Evolutionary conservation across 2,888 invertebrate genomes (phyloP), one percentile per base, ranked within the genome.

Genomic region (Amiota minor): DNA sequence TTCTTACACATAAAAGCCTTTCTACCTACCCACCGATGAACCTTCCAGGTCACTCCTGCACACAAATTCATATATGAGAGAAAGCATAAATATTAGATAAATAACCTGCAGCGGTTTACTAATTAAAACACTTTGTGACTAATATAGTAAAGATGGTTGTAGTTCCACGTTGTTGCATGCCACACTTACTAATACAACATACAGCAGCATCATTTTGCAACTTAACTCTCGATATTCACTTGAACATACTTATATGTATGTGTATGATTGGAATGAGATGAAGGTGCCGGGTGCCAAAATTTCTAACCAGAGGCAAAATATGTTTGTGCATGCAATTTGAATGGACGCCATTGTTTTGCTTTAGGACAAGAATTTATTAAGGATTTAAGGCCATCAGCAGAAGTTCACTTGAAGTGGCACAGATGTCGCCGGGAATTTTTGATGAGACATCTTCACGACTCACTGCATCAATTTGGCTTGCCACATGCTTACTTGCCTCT

Each of bases 11-110:
- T 35, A 35, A 4, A 35, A 35, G 35, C 35, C 35, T 35, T 35
- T 6, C 35, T 53, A 47, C 68, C 53, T 35, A 67, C 72, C 45
- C 70, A 46, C 61, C 59, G 20, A 16, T 18, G 11, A 59, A 59
- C 12, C 53, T 16, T n/a, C 4, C 16, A 12, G n/a, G 16, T 20
- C 9, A 59, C 18, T 12, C 20, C 12, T 12, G n/a, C 50, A 55
- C 67, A 49, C 45, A 70, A 55, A 11, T 56, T 35, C 46, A 53
- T 65, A 70, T 71, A 72, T 74, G 74, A 76, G 78, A 81, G 77
- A 84, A 80, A 76, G 82, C 85, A 82, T 82, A 82, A 82, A 84
- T 82, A 82, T 84, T 78, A 81, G 83, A 82, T 83, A 83, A 82
- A 84, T 82, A 84, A 82, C 80, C 76, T 75, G 78, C 85, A 82